Percentiles rank a stretch among this genome's conserved stretches.
These are phyloP conservation scores for Eristalis tenax DNA, from an alignment of 2,888 invertebrate species.

Conservation along the genomic window DNA sequence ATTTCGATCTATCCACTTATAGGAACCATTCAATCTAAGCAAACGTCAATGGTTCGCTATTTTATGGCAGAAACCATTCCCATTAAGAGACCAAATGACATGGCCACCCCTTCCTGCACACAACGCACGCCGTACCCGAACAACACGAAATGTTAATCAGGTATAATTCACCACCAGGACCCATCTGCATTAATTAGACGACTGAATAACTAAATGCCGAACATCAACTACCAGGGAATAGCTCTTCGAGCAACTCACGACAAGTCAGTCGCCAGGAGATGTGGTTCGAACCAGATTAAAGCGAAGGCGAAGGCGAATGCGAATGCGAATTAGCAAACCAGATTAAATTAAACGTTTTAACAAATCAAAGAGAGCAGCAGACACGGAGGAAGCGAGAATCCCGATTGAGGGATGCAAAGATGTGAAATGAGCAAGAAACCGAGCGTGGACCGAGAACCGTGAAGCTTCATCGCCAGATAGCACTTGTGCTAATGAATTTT, in stretches of 20 bases:
- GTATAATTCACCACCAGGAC: conserved; percentile 43
- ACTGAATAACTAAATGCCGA: conserved; percentile 48
- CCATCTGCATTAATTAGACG: conserved; percentile 55
- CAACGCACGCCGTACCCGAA: background rate
- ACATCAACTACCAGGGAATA: conserved; percentile 16
- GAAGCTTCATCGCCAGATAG: conserved; percentile 14
- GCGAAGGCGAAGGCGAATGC: background rate
- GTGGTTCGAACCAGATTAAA: conserved; percentile 20
- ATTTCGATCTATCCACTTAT: background rate
- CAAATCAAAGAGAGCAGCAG: conserved; percentile 57
- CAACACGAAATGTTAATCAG: conserved; percentile 33
- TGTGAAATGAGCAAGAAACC: conserved; percentile 40
- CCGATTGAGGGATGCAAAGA: background rate
- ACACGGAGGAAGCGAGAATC: background rate
- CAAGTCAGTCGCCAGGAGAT: background rate
- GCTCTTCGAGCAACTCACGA: background rate
- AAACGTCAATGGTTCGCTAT: background rate
- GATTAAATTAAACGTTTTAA: conserved; percentile 69
- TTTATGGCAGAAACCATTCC: background rate
- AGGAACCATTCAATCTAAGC: background rate
- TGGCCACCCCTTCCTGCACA: background rate
- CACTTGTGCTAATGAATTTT: conserved; percentile 69
- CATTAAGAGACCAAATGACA: background rate
- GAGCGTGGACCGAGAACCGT: background rate
- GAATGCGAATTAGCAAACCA: conserved; percentile 46